Evolutionary conservation across 2,113 vertebrate species (phyloP), one percentile per base, ranked within the genome.

Genomic region (Lophura nycthemera): DNA sequence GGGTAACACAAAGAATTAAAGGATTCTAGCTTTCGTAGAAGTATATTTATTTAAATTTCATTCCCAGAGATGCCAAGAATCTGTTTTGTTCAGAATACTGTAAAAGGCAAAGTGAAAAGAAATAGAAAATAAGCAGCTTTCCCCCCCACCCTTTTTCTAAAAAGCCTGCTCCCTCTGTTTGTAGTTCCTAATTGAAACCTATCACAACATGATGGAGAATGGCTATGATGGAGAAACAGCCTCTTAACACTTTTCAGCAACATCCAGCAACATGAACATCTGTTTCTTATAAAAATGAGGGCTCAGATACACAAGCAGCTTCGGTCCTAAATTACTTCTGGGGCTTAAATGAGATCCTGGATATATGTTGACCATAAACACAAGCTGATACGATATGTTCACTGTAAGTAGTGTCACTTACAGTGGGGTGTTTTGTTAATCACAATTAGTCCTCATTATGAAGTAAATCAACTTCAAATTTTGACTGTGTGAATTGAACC

Each of bases 381-480:
- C 20, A 50, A 61, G 11, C 45, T 60, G 40, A 34, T 29, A 15
- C 14, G 12, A 24, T 15, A 10, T 27, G 7, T 48, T 76, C 16
- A 20, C n/a, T 64, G 32, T 50, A 42, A 67, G 48, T 6, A 76
- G 50, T 20, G 40, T 43, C 1, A 1, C 6, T 12, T 32, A 4
- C 22, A 16, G 8, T n/a, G 15, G 0, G 0, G 13, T 59, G 18
- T 42, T 60, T 32, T 84, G 8, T 57, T 61, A 25, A 20, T 45
- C 30, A 52, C 14, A 48, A n/a, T 70, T 48, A 60, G 12, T 48
- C 30, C n/a, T 70, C 1, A 1, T 30, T 36, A 21, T 65, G 48
- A 75, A 85, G 38, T 40, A 72, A 84, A 64, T 60, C 48, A 64
- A 18, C 48, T 43, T 76, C 34, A 57, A 57, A 77, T 61, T 54